A percentile compares a stretch with the other conserved stretches of the same genome.
These are phyloP conservation scores for Crioceris asparagi DNA, from an alignment of 2,888 invertebrate genomes.

Conservation along the genomic window DNA sequence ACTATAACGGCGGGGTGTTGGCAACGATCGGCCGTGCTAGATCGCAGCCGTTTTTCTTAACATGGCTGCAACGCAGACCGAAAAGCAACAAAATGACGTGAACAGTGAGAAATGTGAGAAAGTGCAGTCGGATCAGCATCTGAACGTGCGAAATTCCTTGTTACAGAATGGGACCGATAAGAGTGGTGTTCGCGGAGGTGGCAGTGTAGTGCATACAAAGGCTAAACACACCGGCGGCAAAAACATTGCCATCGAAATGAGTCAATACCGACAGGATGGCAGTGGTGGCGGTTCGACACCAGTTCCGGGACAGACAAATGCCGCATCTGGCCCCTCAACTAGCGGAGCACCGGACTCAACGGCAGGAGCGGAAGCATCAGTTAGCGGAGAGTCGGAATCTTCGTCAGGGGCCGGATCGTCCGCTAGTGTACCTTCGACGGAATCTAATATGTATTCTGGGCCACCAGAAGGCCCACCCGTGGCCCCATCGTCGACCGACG, in stretches of 20 bases:
- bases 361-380: conserved; percentile 34
- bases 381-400: conserved; percentile 16
- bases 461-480: conserved; percentile 23
- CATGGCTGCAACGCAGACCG: conserved; percentile 80
- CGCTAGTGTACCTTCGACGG: conserved; percentile 11
- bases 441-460: conserved; percentile 6
- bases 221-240: conserved; percentile 54
- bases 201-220: conserved; percentile 50
- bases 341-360: conserved; percentile 22
- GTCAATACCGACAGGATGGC: conserved; percentile 62
- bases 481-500: conserved; percentile 20
- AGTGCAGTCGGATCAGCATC: conserved; percentile 54
- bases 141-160: conserved; percentile 56
- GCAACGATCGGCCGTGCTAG: conserved; percentile 43
- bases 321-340: conserved; percentile 25
- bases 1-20: conserved; percentile 50
- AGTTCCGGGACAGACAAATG: conserved; percentile 25
- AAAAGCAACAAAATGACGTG: conserved; percentile 70
- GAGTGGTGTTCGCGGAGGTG: conserved; percentile 52
- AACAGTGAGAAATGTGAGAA: conserved; percentile 52
- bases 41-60: conserved; percentile 44
- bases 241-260: conserved; percentile 45
- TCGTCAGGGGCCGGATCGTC: conserved; percentile 38
- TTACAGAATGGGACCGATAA: conserved; percentile 73
- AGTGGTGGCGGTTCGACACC: conserved; percentile 35